Evolutionary conservation across 2,113 vertebrate species (phyloP).

Genomic region (Cervus canadensis): DNA sequence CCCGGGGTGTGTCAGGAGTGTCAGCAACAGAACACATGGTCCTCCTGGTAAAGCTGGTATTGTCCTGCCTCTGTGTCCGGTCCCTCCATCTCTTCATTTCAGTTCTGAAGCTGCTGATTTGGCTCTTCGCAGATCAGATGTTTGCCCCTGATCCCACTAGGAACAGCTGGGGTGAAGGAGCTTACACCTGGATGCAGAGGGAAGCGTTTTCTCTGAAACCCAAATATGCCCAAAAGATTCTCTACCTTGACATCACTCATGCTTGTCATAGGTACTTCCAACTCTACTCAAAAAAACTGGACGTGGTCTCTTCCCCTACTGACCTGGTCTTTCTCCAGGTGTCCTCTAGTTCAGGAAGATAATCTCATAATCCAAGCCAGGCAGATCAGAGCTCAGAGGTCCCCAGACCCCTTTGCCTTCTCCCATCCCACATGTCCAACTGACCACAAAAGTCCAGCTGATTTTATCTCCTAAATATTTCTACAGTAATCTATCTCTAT

Average conservation of each 20-base stretch:
- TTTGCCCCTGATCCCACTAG: background rate
- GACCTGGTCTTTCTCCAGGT: background rate
- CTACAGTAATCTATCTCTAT: background rate
- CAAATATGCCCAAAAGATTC: background rate
- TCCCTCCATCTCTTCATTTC: background rate
- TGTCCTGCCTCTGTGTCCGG: background rate
- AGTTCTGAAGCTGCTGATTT: background rate
- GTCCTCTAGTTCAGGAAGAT: background rate
- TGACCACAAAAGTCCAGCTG: background rate
- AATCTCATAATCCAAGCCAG: accelerated
- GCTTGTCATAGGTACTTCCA: background rate
- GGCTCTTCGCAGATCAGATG: background rate
- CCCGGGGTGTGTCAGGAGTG: no score
- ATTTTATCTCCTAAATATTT: background rate
- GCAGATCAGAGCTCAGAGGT: background rate
- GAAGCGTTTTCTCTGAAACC: background rate
- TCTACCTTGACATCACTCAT: background rate
- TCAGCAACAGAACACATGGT: background rate
- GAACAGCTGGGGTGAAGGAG: background rate
- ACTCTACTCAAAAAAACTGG: background rate
- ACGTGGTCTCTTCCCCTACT: background rate
- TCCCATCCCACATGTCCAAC: background rate
- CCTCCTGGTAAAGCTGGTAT: accelerated
- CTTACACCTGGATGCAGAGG: no score
- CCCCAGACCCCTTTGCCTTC: no score